Evolutionary conservation across 1,140 invertebrate species (phyloP).

Genomic region (Zaprionus taronus): DNA sequence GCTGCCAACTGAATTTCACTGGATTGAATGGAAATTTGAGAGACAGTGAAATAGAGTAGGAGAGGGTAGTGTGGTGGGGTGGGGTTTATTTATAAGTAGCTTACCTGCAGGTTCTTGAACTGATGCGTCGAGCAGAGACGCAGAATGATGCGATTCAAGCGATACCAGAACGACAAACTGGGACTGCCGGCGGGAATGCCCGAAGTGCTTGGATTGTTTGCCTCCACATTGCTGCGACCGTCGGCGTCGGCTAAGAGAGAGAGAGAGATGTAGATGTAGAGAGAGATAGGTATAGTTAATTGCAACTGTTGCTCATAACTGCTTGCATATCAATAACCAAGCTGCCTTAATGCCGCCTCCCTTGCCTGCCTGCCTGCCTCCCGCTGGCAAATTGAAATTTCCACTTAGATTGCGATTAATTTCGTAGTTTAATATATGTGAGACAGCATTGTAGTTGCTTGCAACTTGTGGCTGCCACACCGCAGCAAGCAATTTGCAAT

Average conservation of each 20-base stretch:
- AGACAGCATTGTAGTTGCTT: background rate
- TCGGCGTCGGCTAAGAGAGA: slow-evolving; percentile 34
- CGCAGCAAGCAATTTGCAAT: slow-evolving; percentile 24
- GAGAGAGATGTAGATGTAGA: background rate
- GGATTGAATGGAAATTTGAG: background rate
- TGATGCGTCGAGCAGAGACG: slow-evolving; percentile 87
- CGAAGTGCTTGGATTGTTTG: slow-evolving; percentile 62
- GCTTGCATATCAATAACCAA: background rate
- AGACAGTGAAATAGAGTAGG: background rate
- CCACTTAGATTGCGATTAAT: slow-evolving; percentile 27
- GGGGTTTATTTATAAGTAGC: slow-evolving; percentile 53
- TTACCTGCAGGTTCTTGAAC: slow-evolving; percentile 89
- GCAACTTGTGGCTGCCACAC: slow-evolving; percentile 38
- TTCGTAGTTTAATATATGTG: slow-evolving; percentile 21
- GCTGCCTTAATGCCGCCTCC: background rate
- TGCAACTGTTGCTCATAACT: background rate
- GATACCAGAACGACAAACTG: slow-evolving; percentile 83
- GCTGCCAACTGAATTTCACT: background rate
- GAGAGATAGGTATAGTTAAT: background rate
- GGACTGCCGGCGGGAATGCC: slow-evolving; percentile 68
- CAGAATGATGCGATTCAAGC: slow-evolving; percentile 80
- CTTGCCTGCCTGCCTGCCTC: background rate
- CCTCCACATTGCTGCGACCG: slow-evolving; percentile 58
- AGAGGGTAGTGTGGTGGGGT: background rate
- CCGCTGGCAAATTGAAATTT: slow-evolving; percentile 13